Base-by-base conservation (phyloP, 2,888 invertebrate species). In the Abrostola triplasia region DNA sequence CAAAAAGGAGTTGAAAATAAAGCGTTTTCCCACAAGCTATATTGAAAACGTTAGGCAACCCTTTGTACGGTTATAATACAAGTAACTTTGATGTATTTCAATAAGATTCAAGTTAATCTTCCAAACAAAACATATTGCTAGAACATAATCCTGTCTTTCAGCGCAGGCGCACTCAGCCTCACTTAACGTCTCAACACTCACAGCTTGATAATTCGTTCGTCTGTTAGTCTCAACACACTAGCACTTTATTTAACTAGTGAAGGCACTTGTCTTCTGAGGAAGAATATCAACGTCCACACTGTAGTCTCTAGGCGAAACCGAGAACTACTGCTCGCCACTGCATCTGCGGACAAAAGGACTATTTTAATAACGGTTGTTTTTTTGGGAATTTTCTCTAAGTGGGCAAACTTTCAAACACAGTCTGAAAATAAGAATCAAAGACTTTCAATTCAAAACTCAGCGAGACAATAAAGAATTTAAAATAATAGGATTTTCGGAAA, bases 241-340 rank as follows among this genome's bases (percentile, higher is more conserved):
- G 58, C 52, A 61, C 64, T 70, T 65, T 78, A 85, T 67, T 81
- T 80, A 58, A 79, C 77, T 78, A 86, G 64, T 56, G 84, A 91
- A 91, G 92, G 92, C 92, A 92, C 93, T 89, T 86, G 84, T 85
- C 81, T 87, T 73, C 82, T 79, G 63, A 84, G 72, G 52, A 92
- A 76, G 38, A 90, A 70, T 36, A 88, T 72, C 42, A 91, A 85
- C 80, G 90, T 90, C 90, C 90, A 92, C 44, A 88, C 56, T 58
- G 79, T 72, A 35, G 87, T 67, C 54, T 88, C 86, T 42, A 82
- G 62, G 41, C 81, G 81, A 65, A 86, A 74, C 53, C 82, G 84
- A n/a, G 86, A 83, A 70, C 81, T 82, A 69, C 85, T 87, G 75
- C 85, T 87, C 0, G 90, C 84, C 6, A 88, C 90, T 54, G 92